These are phyloP conservation scores for Priocnemis perturbator DNA, from an alignment of 2,888 invertebrate species.

Conservation along the genomic window DNA sequence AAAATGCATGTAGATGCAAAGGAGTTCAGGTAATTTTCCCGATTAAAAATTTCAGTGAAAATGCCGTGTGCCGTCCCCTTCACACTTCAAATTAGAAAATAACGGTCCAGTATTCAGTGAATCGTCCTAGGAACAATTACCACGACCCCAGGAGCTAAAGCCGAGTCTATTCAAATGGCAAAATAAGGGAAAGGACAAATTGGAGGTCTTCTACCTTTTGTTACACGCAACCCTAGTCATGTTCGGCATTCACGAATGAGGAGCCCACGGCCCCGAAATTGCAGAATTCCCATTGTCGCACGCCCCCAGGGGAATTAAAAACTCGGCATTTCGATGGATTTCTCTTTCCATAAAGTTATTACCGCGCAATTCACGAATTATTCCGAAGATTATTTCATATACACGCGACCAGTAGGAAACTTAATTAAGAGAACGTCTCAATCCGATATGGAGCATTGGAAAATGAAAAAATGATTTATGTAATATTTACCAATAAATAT, in stretches of 20 bases:
- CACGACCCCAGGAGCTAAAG: slow-evolving; percentile 21
- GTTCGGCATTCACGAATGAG: slow-evolving; percentile 21
- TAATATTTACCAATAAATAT: too few relatives aligned
- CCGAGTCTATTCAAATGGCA: slow-evolving; percentile 38
- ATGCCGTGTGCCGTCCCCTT: background rate
- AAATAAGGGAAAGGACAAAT: slow-evolving; percentile 51
- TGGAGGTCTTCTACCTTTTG: slow-evolving; percentile 55
- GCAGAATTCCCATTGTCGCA: slow-evolving; percentile 39
- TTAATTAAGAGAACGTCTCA: too few relatives aligned
- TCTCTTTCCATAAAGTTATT: background rate
- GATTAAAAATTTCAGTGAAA: background rate
- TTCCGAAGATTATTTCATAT: too few relatives aligned
- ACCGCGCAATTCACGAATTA: too few relatives aligned
- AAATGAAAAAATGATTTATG: too few relatives aligned
- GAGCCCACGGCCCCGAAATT: slow-evolving; percentile 22
- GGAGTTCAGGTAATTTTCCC: too few relatives aligned
- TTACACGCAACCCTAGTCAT: slow-evolving; percentile 29
- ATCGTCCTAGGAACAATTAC: slow-evolving; percentile 26
- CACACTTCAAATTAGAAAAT: slow-evolving; percentile 14
- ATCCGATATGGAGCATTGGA: too few relatives aligned
- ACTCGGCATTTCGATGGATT: background rate
- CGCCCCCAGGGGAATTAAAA: slow-evolving; percentile 1
- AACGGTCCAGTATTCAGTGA: slow-evolving; percentile 17
- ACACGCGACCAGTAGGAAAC: too few relatives aligned
- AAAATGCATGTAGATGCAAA: too few relatives aligned